These are phyloP conservation scores for Drosophila mimica DNA, from an alignment of 2,888 invertebrate genomes.

Conservation along the genomic window DNA sequence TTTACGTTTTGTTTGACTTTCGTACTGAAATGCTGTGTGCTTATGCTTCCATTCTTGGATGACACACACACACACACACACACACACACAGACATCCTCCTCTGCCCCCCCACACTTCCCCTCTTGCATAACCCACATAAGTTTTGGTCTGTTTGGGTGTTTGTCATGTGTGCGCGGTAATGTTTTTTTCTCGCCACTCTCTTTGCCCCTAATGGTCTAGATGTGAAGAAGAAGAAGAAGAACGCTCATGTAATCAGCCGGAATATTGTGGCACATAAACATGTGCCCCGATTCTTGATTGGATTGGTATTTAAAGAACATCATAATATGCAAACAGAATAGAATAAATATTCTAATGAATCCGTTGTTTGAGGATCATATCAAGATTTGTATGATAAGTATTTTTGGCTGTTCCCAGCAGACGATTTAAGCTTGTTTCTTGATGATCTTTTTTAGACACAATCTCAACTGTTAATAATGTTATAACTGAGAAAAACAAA, in stretches of 20 bases:
- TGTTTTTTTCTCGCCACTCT: constrained; percentile 46
- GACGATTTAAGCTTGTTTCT: not conserved
- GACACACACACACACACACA: not conserved
- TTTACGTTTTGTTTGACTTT: constrained; percentile 72
- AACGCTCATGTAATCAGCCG: constrained; percentile 53
- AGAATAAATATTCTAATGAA: constrained; percentile 30
- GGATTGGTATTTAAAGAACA: constrained; percentile 29
- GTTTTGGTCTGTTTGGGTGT: constrained; percentile 11
- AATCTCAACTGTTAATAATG: not conserved
- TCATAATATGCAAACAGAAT: constrained; percentile 42
- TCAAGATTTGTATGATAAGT: constrained; percentile 20
- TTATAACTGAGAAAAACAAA: not conserved
- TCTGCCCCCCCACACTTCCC: not conserved
- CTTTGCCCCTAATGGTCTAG: constrained; percentile 10
- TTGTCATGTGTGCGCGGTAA: constrained; percentile 46
- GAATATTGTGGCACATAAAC: constrained; percentile 43
- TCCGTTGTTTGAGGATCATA: constrained; percentile 16
- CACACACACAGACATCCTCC: not conserved
- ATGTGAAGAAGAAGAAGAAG: not conserved
- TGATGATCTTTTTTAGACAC: not conserved
- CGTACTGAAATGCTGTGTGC: constrained; percentile 44
- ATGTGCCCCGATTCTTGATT: constrained; percentile 28
- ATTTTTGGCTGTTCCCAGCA: constrained; percentile 3
- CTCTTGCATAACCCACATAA: constrained; percentile 27
- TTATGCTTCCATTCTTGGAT: constrained; percentile 37